A percentile compares a stretch with the other conserved stretches of the same genome.
These are phyloP conservation scores for Clivina fossor DNA, from an alignment of 2,888 invertebrate species.

Conservation along the genomic window DNA sequence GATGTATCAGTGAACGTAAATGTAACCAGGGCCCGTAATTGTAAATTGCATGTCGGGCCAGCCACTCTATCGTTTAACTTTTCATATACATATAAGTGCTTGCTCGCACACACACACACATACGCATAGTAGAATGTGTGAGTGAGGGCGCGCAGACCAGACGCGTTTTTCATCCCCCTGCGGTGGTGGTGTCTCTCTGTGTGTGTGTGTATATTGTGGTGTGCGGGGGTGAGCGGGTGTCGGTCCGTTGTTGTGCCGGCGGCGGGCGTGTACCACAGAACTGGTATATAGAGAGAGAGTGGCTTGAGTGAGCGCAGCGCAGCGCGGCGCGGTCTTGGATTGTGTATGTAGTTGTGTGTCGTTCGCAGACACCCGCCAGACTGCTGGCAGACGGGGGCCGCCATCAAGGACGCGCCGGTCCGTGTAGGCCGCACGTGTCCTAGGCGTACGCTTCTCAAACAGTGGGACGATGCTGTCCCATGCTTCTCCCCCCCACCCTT, in stretches of 20 bases:
- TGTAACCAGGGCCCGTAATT: too few relatives aligned
- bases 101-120: too few relatives aligned
- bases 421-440: constrained; percentile 41
- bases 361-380: constrained; percentile 44
- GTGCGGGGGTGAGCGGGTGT: too few relatives aligned
- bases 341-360: constrained; percentile 34
- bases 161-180: constrained; percentile 1
- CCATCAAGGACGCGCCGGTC: constrained; percentile 46
- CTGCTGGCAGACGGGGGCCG: constrained; percentile 44
- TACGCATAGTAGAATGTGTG: too few relatives aligned
- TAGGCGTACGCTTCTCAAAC: constrained; percentile 9
- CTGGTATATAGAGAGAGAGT: not conserved
- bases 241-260: constrained; percentile 24
- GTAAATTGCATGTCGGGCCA: too few relatives aligned
- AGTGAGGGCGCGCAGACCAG: not conserved
- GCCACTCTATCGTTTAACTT: too few relatives aligned
- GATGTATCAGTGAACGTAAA: too few relatives aligned
- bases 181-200: not conserved
- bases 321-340: constrained; percentile 11
- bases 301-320: not conserved
- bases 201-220: constrained; percentile 9
- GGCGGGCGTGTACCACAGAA: constrained; percentile 21
- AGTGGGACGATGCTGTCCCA: too few relatives aligned
- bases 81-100: too few relatives aligned
- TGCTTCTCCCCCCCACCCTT: too few relatives aligned